Evolutionary conservation across 1,140 invertebrate species (phyloP), one percentile per base, ranked within the genome.

Genomic region (Theocolax elegans): DNA sequence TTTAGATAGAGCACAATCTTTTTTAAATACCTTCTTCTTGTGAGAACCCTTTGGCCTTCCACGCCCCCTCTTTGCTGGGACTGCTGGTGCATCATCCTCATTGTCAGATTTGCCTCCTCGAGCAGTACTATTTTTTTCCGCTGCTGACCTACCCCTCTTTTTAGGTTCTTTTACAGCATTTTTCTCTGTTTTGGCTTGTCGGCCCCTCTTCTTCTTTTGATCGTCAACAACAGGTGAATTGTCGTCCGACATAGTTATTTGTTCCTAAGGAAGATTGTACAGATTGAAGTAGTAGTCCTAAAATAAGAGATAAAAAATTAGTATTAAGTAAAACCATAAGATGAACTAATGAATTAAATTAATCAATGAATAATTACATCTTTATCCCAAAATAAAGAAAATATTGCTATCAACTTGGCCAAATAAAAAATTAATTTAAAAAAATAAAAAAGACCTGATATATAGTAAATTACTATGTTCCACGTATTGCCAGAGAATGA

Each of bases 21-120:
- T n/a, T n/a, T n/a, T n/a, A n/a, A n/a, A 17, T 75, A 85, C 84
- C 81, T 85, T 86, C 68, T 87, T 87, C 79, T 87, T 87, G 58
- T 85, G 81, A 9, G 85, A 83, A 1, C 84, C 83, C 56, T 87
- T 87, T 56, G 86, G 86, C 77, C 86, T 76, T 60, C 86, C 86
- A 69, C 86, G 81, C 66, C 85, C 86, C 66, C 86, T 83, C 72
- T 87, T 87, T 0, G 83, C 84, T 53, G 86, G 86, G n/a, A 77
- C 81, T 54, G 83, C 81, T 48, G 84, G 79, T 29, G 79, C 78
- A 51, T 85, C 84, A 64, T 85, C 84, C 73, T 86, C 85, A 17
- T 82, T 81, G 64, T 86, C 86, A 31, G 85, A 83, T 70, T 86
- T 86, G 31, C 65, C 65, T 51, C 77, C 76, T 71, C 80, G 75